Conservation (phyloP, 2,113 vertebrate species). For the Nipponia nippon region DNA sequence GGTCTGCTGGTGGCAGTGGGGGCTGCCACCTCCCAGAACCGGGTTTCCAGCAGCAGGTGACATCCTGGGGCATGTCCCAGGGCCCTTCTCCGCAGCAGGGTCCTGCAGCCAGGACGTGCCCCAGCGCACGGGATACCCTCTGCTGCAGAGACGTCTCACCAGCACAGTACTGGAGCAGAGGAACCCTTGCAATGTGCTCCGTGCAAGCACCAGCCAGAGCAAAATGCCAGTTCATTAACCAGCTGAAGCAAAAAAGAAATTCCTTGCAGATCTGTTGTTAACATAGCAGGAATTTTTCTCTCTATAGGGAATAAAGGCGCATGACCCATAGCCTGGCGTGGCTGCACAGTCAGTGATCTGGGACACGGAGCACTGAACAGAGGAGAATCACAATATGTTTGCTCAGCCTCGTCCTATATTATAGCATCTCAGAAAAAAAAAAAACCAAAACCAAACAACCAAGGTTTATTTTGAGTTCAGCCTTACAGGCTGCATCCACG, state of each 20-base stretch:
- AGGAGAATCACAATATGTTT: background rate
- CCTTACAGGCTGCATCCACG: background rate
- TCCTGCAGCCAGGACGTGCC: background rate
- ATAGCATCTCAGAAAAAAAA: background rate
- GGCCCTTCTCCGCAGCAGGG: background rate
- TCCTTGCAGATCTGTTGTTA: background rate
- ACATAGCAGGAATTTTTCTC: background rate
- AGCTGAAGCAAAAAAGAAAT: background rate
- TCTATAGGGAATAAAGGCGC: background rate
- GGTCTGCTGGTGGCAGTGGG: background rate
- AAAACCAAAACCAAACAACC: background rate
- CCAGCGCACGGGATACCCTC: background rate
- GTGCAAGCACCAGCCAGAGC: background rate
- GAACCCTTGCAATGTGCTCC: background rate
- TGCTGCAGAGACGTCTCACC: background rate
- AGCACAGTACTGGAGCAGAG: background rate
- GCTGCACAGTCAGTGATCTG: background rate
- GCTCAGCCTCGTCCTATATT: background rate
- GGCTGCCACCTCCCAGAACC: background rate
- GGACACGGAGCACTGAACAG: background rate
- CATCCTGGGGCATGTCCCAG: background rate
- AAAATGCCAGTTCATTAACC: background rate
- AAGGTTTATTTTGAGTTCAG: background rate
- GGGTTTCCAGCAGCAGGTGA: background rate
- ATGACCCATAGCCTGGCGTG: background rate